Conservation (phyloP, 2,113 vertebrate genomes). For the Perca fluviatilis region DNA sequence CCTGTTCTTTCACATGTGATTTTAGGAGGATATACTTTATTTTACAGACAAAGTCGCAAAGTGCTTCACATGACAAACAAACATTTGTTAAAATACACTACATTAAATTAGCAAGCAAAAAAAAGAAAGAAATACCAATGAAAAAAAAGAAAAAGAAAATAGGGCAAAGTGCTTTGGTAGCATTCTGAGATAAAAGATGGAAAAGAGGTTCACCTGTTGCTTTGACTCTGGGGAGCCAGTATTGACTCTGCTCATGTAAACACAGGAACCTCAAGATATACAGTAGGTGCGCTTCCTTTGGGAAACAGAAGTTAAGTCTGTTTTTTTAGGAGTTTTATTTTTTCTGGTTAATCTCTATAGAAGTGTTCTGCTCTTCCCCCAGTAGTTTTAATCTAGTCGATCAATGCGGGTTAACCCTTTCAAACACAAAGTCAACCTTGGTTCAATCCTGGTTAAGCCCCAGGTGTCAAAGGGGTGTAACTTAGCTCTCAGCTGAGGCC, state of each 20-base stretch:
- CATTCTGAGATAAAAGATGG: background rate
- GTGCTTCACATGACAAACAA: no score
- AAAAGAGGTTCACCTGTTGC: background rate
- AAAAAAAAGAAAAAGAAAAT: no score
- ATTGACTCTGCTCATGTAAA: constrained; percentile 2
- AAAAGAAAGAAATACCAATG: no score
- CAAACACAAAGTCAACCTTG: no score
- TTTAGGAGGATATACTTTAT: background rate
- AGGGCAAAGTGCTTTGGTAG: background rate
- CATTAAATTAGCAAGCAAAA: no score
- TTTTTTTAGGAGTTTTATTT: background rate
- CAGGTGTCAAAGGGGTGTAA: no score
- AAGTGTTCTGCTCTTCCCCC: background rate
- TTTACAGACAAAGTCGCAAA: no score
- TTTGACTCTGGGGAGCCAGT: background rate
- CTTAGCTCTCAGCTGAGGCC: background rate
- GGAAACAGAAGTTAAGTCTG: background rate
- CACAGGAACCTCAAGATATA: background rate
- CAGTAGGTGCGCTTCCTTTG: background rate
- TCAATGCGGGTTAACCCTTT: no score
- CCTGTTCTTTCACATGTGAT: background rate
- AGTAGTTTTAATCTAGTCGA: no score
- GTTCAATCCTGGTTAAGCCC: no score
- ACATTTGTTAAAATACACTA: no score
- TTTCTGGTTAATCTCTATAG: background rate